Percentiles rank a stretch among this genome's conserved stretches.
phyloP scores from a whole-genome alignment of 2,888 invertebrate species.

The Rhyacophila evoluta region DNA sequence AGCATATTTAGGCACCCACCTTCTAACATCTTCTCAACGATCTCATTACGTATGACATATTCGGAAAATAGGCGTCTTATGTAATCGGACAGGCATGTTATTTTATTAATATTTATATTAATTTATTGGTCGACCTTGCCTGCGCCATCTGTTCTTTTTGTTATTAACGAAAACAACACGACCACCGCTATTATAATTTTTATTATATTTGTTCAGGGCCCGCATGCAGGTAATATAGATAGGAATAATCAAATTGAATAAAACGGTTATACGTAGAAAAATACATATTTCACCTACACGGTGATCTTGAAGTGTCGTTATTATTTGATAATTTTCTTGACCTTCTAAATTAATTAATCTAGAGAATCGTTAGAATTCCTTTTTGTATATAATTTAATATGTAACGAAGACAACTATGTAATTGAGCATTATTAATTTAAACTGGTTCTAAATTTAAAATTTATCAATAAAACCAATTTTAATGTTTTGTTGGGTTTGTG shows the following conservation, averaged over 20 bases:
- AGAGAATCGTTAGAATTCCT: too few species aligned
- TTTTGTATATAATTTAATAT: too few species aligned
- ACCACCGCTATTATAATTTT: not conserved
- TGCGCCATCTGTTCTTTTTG: slow-evolving; percentile 13
- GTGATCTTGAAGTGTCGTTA: not conserved
- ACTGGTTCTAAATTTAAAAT: too few species aligned
- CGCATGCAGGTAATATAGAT: not conserved
- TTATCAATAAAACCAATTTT: too few species aligned
- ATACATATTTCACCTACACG: not conserved
- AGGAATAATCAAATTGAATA: not conserved
- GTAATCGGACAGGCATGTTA: not conserved
- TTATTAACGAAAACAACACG: slow-evolving; percentile 9
- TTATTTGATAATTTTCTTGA: too few species aligned
- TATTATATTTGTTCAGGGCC: slow-evolving; percentile 7
- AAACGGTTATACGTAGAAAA: not conserved
- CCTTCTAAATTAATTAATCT: too few species aligned
- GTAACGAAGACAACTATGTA: too few species aligned
- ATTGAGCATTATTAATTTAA: too few species aligned
- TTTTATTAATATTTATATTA: slow-evolving; percentile 4
- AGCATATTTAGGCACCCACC: not conserved
- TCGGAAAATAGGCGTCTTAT: slow-evolving; percentile 14
- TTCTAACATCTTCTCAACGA: not conserved
- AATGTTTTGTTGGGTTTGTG: too few species aligned
- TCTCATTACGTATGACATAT: not conserved
- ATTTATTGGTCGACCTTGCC: slow-evolving; percentile 3